Base-by-base conservation (phyloP, 37 sponge, comb jelly and placozoan species). In the Chondrosia reniformis region DNA sequence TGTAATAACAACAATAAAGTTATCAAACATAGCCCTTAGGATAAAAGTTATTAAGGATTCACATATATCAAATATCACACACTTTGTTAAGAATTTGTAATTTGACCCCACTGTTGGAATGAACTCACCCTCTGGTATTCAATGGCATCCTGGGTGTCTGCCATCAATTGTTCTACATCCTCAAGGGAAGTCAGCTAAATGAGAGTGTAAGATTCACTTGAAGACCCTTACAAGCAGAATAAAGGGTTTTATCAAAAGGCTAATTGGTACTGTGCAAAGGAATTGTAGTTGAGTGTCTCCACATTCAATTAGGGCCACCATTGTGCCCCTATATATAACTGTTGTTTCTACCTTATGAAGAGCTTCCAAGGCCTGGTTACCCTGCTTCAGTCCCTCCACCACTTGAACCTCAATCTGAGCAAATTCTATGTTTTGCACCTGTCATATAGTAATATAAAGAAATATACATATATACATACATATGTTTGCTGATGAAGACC, bases 111-210 rank as follows among this genome's bases (percentile, higher is more conserved):
- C n/a, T n/a, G n/a, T n/a, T n/a, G n/a, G n/a, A n/a, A n/a, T 32
- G 9, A 39, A 66, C 82, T 55, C 72, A 96, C 98, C 67, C 83
- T 89, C 75, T 98, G 99, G 72, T 98, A 98, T 45, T 92, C 95
- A 17, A 98, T 80, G 42, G 99, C 93, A 0, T 98, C 99, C 40
- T 93, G 83, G 31, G 99, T 98, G 41, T 98, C 96, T 4, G 80
- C 93, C 94, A 98, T 92, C 46, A 98, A 86, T 74, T 79, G 80
- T 71, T 98, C 99, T 32, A 98, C 99, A 81, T 95, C 93, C 44
- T 98, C 99, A 7, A 98, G 59, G 13, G 99, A 98, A 91, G 95
- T 92, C 55, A 98, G 86, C 90, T 90, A 56, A 6, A 31, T 21
- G 21, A 30, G 9, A 28, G 67, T 40, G 57, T 1, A 33, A 27